Evolutionary conservation across 1,140 invertebrate species (phyloP).

Genomic region (Drosophila parabipectinata): DNA sequence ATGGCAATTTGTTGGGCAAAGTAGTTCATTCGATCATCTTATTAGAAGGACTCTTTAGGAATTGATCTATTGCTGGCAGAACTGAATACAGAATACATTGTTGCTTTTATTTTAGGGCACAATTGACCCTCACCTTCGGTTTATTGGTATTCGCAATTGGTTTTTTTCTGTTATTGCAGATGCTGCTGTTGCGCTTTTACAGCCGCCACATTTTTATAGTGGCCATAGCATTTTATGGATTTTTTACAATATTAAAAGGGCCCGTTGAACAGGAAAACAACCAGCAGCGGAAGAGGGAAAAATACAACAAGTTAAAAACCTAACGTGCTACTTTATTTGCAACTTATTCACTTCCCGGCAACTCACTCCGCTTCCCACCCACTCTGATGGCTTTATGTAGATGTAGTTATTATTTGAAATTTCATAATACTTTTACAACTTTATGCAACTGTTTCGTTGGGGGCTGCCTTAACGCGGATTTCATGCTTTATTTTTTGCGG

Average conservation of each 20-base stretch:
- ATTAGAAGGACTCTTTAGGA: conserved; percentile 11
- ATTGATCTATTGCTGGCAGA: neutral
- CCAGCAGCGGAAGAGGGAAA: conserved; percentile 15
- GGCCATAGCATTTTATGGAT: conserved; percentile 67
- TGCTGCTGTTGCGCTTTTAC: conserved; percentile 45
- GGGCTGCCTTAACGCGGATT: conserved; percentile 70
- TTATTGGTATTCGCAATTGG: conserved; percentile 35
- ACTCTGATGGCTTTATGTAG: conserved; percentile 41
- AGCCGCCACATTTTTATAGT: conserved; percentile 67
- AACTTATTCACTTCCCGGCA: conserved; percentile 66
- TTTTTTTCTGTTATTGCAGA: conserved; percentile 11
- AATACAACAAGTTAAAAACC: conserved; percentile 42
- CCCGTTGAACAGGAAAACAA: conserved; percentile 28
- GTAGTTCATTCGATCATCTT: conserved; percentile 35
- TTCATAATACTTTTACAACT: conserved; percentile 82
- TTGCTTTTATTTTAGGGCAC: neutral
- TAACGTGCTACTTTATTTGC: conserved; percentile 65
- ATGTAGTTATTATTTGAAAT: conserved; percentile 81
- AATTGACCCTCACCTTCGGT: conserved; percentile 30
- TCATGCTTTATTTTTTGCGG: conserved; percentile 64
- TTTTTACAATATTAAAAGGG: conserved; percentile 62
- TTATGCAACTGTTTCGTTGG: conserved; percentile 74
- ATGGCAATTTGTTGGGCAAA: conserved; percentile 47
- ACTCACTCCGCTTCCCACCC: neutral
- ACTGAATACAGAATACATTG: conserved; percentile 8